Evolutionary conservation across 2,113 vertebrate species (phyloP).

Genomic region (Phocoena sinus): DNA sequence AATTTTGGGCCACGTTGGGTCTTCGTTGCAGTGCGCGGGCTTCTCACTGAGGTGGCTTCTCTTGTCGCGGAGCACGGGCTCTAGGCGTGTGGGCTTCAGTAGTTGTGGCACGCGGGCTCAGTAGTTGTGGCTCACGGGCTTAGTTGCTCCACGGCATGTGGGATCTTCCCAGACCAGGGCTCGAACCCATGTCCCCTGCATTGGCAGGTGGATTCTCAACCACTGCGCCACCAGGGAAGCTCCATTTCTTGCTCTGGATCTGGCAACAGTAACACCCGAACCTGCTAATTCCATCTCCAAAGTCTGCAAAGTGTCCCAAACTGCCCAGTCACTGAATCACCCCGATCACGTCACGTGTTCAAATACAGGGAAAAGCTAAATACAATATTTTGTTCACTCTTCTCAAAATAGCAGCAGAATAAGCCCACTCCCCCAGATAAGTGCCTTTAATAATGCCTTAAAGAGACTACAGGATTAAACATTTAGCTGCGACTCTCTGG

Average conservation of each 20-base stretch:
- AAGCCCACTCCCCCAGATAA: neutral
- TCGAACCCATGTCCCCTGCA: too few species aligned
- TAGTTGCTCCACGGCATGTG: too few species aligned
- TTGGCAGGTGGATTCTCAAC: too few species aligned
- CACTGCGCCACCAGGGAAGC: too few species aligned
- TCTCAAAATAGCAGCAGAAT: slow-evolving; percentile 5
- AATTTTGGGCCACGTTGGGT: too few species aligned
- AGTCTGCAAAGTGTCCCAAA: neutral
- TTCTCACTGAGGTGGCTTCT: too few species aligned
- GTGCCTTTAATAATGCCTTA: slow-evolving; percentile 21
- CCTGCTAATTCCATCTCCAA: neutral
- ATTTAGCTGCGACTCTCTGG: neutral
- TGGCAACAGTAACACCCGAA: neutral
- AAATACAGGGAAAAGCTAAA: neutral
- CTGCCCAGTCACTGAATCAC: neutral
- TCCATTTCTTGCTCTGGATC: neutral
- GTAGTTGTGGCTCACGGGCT: too few species aligned
- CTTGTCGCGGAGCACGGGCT: too few species aligned
- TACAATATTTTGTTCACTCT: slow-evolving; percentile 23
- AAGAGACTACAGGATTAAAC: neutral
- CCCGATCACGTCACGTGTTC: neutral
- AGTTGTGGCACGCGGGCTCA: too few species aligned
- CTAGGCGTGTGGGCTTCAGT: too few species aligned
- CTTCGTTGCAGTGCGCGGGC: too few species aligned
- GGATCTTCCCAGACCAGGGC: too few species aligned